Evolutionary conservation across 30 jellyfish, hydroid and myxozoan species (phyloP).

Genomic region (Turritopsis rubra): DNA sequence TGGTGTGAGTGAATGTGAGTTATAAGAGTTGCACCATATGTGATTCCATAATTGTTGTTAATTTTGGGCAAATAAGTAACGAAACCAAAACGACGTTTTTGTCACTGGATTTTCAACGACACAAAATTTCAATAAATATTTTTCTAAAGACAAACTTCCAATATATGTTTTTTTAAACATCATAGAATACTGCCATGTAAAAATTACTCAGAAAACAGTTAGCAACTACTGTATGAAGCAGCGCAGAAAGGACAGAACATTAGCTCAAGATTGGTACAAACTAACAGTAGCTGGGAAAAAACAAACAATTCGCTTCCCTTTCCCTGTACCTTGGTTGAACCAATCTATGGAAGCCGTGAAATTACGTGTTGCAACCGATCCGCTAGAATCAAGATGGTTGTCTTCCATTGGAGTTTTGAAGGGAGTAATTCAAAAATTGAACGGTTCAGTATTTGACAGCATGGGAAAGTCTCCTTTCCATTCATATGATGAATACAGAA

Average conservation of each 20-base stretch:
- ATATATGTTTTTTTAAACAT: neutral
- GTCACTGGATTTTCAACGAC: no score
- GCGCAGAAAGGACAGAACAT: neutral
- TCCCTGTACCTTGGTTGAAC: constrained; percentile 16
- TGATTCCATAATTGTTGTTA: no score
- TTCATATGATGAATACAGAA: constrained; percentile 1
- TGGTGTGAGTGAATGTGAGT: no score
- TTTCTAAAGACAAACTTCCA: neutral
- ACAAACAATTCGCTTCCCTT: neutral
- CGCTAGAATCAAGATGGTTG: constrained; percentile 20
- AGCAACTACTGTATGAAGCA: neutral
- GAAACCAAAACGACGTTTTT: no score
- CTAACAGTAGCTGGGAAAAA: constrained; percentile 9
- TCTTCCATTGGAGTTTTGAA: neutral
- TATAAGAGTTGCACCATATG: no score
- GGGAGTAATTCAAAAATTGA: neutral
- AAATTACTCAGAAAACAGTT: neutral
- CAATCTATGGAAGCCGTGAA: constrained; percentile 2
- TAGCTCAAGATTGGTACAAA: constrained; percentile 27
- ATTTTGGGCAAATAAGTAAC: no score
- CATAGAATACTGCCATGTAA: neutral
- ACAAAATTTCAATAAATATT: neutral
- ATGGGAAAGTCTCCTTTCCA: neutral
- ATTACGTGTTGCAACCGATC: constrained; percentile 17
- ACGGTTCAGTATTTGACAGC: neutral